Evolutionary conservation across 2,888 invertebrate genomes (phyloP).

Genomic region (Drosophila niveifrons): DNA sequence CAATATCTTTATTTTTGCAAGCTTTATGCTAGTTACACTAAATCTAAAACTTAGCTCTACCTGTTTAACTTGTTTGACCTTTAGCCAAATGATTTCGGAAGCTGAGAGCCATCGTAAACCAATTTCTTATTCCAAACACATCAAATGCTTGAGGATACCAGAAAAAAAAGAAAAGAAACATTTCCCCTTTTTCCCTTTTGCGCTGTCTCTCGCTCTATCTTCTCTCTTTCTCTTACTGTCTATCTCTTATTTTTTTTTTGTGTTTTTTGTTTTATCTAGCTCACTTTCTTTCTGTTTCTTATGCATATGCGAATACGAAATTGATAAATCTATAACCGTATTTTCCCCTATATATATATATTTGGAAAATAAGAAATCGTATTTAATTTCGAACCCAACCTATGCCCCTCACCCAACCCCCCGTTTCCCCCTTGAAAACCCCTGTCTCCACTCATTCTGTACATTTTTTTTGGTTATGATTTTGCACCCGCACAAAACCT

Average conservation of each 20-base stretch:
- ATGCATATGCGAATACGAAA: slow-evolving; percentile 21
- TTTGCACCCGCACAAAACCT: slow-evolving; percentile 64
- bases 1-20: slow-evolving; percentile 15
- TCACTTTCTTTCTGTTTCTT: slow-evolving; percentile 34
- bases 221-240: slow-evolving; percentile 17
- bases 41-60: slow-evolving; percentile 23
- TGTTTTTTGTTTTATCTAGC: slow-evolving; percentile 6
- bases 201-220: slow-evolving; percentile 34
- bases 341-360: slow-evolving; percentile 4
- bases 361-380: slow-evolving; percentile 20
- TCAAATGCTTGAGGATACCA: slow-evolving; percentile 32
- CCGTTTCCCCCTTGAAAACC: slow-evolving; percentile 10
- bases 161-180: neutral
- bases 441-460: slow-evolving; percentile 60
- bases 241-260: slow-evolving; percentile 31
- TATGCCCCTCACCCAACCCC: neutral
- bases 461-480: slow-evolving; percentile 45
- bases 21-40: slow-evolving; percentile 37
- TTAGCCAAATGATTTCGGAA: slow-evolving; percentile 17
- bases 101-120: slow-evolving; percentile 35
- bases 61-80: slow-evolving; percentile 15
- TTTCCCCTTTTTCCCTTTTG: slow-evolving; percentile 14
- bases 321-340: slow-evolving; percentile 17
- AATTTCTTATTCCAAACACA: neutral
- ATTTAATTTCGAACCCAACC: slow-evolving; percentile 39